Base-by-base conservation (phyloP, 1,140 invertebrate species). In the Papilio helenus region DNA sequence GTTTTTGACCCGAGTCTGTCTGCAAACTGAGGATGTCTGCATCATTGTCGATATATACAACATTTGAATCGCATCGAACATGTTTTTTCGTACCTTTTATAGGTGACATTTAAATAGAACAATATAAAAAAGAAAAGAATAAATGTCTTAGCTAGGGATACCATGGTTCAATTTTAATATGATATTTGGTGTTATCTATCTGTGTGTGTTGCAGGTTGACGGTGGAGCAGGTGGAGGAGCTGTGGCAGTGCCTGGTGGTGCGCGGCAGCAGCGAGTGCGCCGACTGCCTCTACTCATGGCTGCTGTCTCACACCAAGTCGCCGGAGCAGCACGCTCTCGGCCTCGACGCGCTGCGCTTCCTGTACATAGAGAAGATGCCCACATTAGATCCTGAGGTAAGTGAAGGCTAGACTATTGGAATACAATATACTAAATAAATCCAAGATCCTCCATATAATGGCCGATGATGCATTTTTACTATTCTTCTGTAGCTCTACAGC, bases 221-320 rank as follows among this genome's bases (percentile, higher is more conserved):
- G 83, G 95, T 98, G 68, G 97, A 98, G 76, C 98, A 99, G 95
- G 96, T 99, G 23, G 98, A 99, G 88, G 97, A 96, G 23, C 89
- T 99, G 8, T 99, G 98, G 98, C 96, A 97, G 80, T 99, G 98
- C 94, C 95, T 99, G 42, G 98, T 98, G 0, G 96, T 97, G 58
- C 87, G 87, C 26, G 92, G 93, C 8, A 97, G 98, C 92, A 91
- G 96, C 0, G 97, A 97, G 80, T 98, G 97, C 86, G 96, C 97
- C 0, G 98, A 99, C 90, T 98, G 99, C 86, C 96, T 99, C 20
- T 98, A 99, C 88, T 98, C 97, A 82, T 99, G 98, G 98, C 94
- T 99, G 51, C 95, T 98, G 9, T 97, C 97, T 18, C 98, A 99
- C 93, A 97, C 98, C 0, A 98, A 98, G 89, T 97, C 97, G 1